Evolutionary conservation across 2,113 vertebrate species (phyloP), one percentile per base, ranked within the genome.

Genomic region (Bagarius yarrelli): DNA sequence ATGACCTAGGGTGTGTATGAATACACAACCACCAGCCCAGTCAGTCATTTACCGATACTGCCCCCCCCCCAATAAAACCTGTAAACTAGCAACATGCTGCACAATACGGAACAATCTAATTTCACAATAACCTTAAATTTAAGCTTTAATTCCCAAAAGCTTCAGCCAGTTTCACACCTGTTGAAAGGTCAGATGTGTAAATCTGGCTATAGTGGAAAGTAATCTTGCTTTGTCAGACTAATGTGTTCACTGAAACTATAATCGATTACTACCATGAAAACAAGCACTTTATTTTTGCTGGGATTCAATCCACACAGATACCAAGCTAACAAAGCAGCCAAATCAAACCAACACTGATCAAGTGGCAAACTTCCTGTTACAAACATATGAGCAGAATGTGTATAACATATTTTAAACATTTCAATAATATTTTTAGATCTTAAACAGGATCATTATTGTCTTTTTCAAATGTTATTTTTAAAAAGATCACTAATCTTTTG

Each of bases 1-100:
- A 99, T 85, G 98, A 99, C 79, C 92, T 98, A 52, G 94, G 97
- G 98, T 98, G 85, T 81, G 91, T 82, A 44, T 61, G 2, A 59
- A 53, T 21, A 34, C 16, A 59, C 77, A 52, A 19, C 74, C 56
- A 36, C 53, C 25, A 53, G 21, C 21, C 11, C 30, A 15, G 34
- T 36, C 52, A n/a, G 59, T 27, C 69, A 67, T n/a, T n/a, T n/a
- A n/a, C n/a, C n/a, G n/a, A n/a, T n/a, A n/a, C n/a, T n/a, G n/a
- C n/a, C n/a, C n/a, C n/a, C n/a, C n/a, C n/a, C n/a, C n/a, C n/a
- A n/a, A n/a, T n/a, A n/a, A n/a, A n/a, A n/a, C n/a, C n/a, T n/a
- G n/a, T n/a, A n/a, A n/a, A n/a, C n/a, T n/a, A 15, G 30, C 47
- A 30, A 44, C 27, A n/a, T n/a, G n/a, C n/a, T n/a, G n/a, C n/a